Base-by-base conservation (phyloP, 2,888 invertebrate genomes). In the Muscina levida region DNA sequence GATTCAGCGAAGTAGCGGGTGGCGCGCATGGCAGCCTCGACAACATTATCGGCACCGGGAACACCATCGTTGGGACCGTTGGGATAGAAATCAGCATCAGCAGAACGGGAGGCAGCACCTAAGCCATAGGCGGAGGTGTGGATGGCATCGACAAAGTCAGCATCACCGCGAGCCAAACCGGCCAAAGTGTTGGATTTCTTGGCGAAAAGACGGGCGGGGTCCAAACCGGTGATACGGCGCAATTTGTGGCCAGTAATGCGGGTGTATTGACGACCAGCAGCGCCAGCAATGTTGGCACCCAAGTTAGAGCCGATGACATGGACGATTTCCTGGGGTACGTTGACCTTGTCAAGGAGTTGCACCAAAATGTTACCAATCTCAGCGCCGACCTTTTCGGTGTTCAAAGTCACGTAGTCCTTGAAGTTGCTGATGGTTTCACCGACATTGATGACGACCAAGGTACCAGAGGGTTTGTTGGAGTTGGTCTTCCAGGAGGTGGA, bases 61-160 rank as follows among this genome's bases (percentile, higher is more conserved):
- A 86, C 88, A 59, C 83, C 85, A 8, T 82, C 78, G 1, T 77
- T 72, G 0, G 85, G 88, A 8, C 89, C 89, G 71, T 89, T 89
- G 22, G 91, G 90, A 68, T 87, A 90, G 85, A 90, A 90, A 68
- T 90, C 90, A 78, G 85, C 89, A 83, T 90, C 87, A 39, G 88
- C 90, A 62, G 81, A 42, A 17, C 88, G 86, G 4, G 82, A 68
- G 8, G 83, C 76, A 13, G 85, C 85, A 65, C 90, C 89, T 84
- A 87, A 85, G 70, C 87, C 88, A 13, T 84, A 86, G 72, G 82
- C 82, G 1, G 90, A 88, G n/a, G 89, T 87, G 72, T 89, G 89
- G 79, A 89, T 89, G 74, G 82, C 87, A 84, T 89, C 90, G 39
- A 90, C 89, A 39, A 90, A 89, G 8, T 88, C 87, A n/a, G 90